Evolutionary conservation across 2,888 invertebrate species (phyloP), one percentile per base, ranked within the genome.

Genomic region (Ochropacha duplaris): DNA sequence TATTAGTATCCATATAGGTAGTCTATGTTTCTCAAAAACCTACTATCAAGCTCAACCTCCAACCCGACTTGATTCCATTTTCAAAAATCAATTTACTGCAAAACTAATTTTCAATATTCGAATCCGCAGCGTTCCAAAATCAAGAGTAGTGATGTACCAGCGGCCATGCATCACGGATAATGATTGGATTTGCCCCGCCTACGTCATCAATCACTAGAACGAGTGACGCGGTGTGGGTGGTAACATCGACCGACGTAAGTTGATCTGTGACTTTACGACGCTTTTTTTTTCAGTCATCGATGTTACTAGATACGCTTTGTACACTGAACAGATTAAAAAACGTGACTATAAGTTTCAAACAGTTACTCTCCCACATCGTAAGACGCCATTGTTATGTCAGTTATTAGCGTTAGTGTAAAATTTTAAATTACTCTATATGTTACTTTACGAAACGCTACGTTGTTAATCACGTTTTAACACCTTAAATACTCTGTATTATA

Each of bases 121-220:
- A 84, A 81, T 69, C 70, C 72, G 66, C 68, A 66, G 61, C 59
- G 61, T 72, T 69, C 63, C 70, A 68, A 80, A 81, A 81, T 81
- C 81, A 76, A 68, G 79, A 77, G 67, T 86, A 87, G 87, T 89
- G 90, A 88, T 87, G 90, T 90, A 85, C 88, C 83, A 83, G 67
- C 83, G 81, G 87, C 87, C 84, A 91, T 92, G 90, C 91, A 90
- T 92, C 92, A 92, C 79, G 87, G 88, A 88, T 92, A 92, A 92
- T 90, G 92, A 92, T 92, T 90, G 90, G 90, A 90, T 89, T 86
- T 82, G 90, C 92, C 90, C 90, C 91, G 91, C 92, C 92, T 88
- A 84, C 87, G 86, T 87, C 92, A 92, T 92, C 92, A 87, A 92
- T 92, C 92, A 92, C 90, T 77, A 70, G 73, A 82, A 81, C 83